A percentile compares a stretch with the other conserved stretches of the same genome.
These are phyloP conservation scores for Pogonocherus hispidulus DNA, from an alignment of 2,888 invertebrate species.

Conservation along the genomic window DNA sequence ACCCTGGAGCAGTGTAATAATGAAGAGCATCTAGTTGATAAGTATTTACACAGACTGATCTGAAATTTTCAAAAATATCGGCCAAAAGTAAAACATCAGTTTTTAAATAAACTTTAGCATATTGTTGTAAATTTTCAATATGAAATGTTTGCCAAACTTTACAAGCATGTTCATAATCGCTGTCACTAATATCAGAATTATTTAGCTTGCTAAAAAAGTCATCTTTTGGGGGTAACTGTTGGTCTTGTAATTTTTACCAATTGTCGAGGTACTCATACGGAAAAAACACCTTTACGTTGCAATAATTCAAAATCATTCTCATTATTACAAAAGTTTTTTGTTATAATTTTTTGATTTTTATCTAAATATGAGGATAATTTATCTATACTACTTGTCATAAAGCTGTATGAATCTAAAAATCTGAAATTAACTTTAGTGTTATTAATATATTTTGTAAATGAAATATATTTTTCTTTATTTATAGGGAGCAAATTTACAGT, in stretches of 20 bases:
- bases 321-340: constrained; percentile 12
- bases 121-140: constrained; percentile 53
- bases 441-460: constrained; percentile 40
- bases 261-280: constrained; percentile 55
- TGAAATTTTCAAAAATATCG: too few relatives aligned
- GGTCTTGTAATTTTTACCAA: constrained; percentile 39
- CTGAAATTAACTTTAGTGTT: constrained; percentile 37
- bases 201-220: constrained; percentile 47
- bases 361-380: constrained; percentile 44
- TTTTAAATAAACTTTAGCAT: constrained; percentile 50
- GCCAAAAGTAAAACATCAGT: too few relatives aligned
- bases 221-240: constrained; percentile 44
- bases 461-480: too few relatives aligned
- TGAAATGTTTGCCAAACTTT: constrained; percentile 55
- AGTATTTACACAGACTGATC: too few relatives aligned
- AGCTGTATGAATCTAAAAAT: too few relatives aligned
- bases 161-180: constrained; percentile 56
- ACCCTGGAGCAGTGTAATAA: constrained; percentile 60
- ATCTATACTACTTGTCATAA: constrained; percentile 47
- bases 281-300: constrained; percentile 57
- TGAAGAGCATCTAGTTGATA: too few relatives aligned
- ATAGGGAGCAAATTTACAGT: too few relatives aligned
- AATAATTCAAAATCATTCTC: constrained; percentile 41
- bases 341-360: constrained; percentile 24
- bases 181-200: constrained; percentile 43